Percentiles rank a stretch among this genome's conserved stretches.
Evolutionary conservation across 2,113 vertebrate species (phyloP).

Genomic region (Coryphaenoides rupestris): DNA sequence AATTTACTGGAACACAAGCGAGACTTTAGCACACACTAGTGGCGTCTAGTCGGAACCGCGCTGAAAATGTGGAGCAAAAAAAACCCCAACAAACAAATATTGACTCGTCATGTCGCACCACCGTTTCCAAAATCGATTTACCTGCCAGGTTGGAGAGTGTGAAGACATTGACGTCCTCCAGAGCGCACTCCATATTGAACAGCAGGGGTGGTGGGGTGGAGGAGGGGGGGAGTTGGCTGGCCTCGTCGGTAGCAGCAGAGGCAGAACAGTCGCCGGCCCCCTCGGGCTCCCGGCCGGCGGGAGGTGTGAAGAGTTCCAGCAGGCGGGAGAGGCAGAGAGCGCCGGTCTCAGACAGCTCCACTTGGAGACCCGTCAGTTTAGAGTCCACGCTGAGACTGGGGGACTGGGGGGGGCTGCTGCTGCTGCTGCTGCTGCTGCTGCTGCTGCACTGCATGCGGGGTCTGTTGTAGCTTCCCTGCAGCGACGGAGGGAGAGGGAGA

Average conservation of each 20-base stretch:
- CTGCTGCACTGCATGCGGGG: slow-evolving; percentile 66
- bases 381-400: slow-evolving; percentile 83
- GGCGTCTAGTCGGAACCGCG: too few species aligned
- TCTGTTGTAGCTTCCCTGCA: slow-evolving; percentile 88
- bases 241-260: slow-evolving; percentile 31
- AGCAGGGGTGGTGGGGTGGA: slow-evolving; percentile 64
- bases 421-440: too few species aligned
- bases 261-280: slow-evolving; percentile 21
- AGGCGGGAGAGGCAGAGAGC: slow-evolving; percentile 87
- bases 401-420: too few species aligned
- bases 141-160: slow-evolving; percentile 86
- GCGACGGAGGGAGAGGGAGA: not conserved
- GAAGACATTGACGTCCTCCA: slow-evolving; percentile 90
- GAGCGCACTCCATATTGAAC: slow-evolving; percentile 85
- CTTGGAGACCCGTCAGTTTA: slow-evolving; percentile 84
- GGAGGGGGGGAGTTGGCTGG: not conserved
- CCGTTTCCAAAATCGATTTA: slow-evolving; percentile 50
- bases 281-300: not conserved
- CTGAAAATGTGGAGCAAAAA: too few species aligned
- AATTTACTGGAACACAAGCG: too few species aligned
- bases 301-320: slow-evolving; percentile 70
- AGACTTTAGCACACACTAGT: too few species aligned
- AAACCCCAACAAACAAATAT: too few species aligned
- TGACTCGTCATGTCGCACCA: too few species aligned
- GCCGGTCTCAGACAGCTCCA: slow-evolving; percentile 90